Base-by-base conservation (phyloP, 2,113 vertebrate species). In the Laticauda laticaudata region DNA sequence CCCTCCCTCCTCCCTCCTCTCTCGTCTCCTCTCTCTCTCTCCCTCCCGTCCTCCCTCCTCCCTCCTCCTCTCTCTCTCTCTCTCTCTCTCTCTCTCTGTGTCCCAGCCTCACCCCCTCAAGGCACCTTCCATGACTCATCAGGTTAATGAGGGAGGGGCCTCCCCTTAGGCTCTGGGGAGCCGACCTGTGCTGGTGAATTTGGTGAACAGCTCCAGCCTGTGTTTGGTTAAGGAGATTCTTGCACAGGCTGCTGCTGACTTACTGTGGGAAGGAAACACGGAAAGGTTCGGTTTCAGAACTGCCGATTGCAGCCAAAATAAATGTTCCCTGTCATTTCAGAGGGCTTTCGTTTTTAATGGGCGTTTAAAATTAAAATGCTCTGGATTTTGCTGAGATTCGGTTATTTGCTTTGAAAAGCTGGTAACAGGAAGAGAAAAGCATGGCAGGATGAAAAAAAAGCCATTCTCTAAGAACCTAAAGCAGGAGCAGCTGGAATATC, bases 341-440 rank as follows among this genome's bases (percentile, higher is more conserved):
- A 96, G 95, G 95, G 94, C 91, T 97, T 95, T 96, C 93, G 88
- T 95, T 97, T 87, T 96, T 96, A 97, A 96, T 94, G 97, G 96
- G 93, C 94, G 29, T 96, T 96, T 97, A 96, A 96, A 96, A 93
- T 96, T 96, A 59, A 90, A 97, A 96, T 95, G 93, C 91, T 94
- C 81, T 94, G 95, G 96, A 95, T 96, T 97, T 97, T 95, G 92
- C 95, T 94, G 92, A 94, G 94, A 96, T 93, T 95, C 92, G 91
- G 85, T 95, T 95, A 88, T 95, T 93, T 95, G 89, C 96, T 93
- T 95, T 96, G 96, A 96, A 97, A 94, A 97, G 94, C 96, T 95
- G 95, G 93, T 96, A 96, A 97, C 95, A 96, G 95, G 94, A 97
- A 96, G 94, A 96, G 96, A 97, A 96, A 97, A 97, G 95, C 95